These are phyloP conservation scores for Parauchenoglanis punctatus DNA, from an alignment of 2,797 vertebrate species.

Conservation along the genomic window DNA sequence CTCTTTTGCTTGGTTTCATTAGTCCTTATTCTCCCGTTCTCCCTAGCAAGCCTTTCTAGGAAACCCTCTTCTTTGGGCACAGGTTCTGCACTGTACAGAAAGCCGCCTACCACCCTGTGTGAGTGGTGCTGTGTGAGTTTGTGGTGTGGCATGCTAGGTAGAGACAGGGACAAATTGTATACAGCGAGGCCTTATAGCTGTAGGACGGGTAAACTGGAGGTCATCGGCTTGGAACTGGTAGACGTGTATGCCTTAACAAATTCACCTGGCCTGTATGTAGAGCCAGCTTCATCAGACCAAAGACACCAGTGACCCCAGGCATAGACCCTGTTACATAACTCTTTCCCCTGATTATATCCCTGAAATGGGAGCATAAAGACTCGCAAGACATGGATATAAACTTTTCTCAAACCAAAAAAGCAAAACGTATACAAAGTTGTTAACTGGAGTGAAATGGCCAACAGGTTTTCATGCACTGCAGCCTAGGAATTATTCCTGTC, in stretches of 20 bases:
- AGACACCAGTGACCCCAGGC: background rate
- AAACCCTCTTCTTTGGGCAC: slow-evolving; percentile 80
- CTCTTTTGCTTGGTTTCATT: background rate
- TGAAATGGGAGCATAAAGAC: background rate
- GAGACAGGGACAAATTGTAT: background rate
- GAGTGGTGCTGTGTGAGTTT: slow-evolving; percentile 68
- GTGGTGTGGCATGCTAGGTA: slow-evolving; percentile 41
- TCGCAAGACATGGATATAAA: background rate
- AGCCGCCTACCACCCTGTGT: slow-evolving; percentile 73
- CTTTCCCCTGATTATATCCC: no score
- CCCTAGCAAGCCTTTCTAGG: slow-evolving; percentile 81
- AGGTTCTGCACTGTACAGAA: slow-evolving; percentile 81
- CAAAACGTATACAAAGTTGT: background rate
- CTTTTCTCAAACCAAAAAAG: background rate
- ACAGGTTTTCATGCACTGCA: background rate
- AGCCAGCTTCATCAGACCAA: background rate
- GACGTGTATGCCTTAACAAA: background rate
- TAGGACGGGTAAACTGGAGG: background rate
- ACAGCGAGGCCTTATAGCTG: background rate
- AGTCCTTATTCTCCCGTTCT: slow-evolving; percentile 51
- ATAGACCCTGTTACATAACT: background rate
- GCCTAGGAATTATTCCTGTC: background rate
- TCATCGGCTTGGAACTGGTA: background rate
- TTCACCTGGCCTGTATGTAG: background rate
- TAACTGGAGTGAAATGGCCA: background rate